These are phyloP conservation scores for Morus bassanus DNA, from an alignment of 2,797 vertebrate genomes.

Conservation along the genomic window DNA sequence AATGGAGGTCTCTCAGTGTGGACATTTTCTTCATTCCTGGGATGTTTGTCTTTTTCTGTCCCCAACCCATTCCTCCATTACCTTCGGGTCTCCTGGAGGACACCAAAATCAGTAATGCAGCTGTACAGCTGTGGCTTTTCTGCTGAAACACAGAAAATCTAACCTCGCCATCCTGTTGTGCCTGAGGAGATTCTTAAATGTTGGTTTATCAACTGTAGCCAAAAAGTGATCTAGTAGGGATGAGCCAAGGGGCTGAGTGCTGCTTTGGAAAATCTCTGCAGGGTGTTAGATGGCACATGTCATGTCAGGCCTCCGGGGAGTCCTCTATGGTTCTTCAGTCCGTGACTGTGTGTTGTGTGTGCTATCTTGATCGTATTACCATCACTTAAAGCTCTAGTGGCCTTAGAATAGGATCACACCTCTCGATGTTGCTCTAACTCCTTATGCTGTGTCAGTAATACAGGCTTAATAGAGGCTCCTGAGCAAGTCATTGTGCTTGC, in stretches of 20 bases:
- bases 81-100: not conserved
- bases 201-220: not conserved
- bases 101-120: not conserved
- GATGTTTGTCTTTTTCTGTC: not conserved
- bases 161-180: not conserved
- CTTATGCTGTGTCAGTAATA: not conserved
- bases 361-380: not conserved
- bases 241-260: not conserved
- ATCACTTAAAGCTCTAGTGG: not conserved
- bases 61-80: rapidly evolving
- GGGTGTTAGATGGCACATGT: not conserved
- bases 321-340: not conserved
- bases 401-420: not conserved
- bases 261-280: not conserved
- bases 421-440: not conserved
- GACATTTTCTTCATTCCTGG: not conserved
- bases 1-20: not conserved
- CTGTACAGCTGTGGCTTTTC: not conserved
- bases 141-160: not conserved
- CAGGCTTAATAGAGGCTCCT: conserved; percentile 11
- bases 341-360: rapidly evolving
- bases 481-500: conserved; percentile 6
- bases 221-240: not conserved
- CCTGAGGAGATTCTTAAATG: not conserved
- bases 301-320: not conserved